Conservation (phyloP, 92 coral and sea anemone genomes). For the Actinostola sp. region DNA sequence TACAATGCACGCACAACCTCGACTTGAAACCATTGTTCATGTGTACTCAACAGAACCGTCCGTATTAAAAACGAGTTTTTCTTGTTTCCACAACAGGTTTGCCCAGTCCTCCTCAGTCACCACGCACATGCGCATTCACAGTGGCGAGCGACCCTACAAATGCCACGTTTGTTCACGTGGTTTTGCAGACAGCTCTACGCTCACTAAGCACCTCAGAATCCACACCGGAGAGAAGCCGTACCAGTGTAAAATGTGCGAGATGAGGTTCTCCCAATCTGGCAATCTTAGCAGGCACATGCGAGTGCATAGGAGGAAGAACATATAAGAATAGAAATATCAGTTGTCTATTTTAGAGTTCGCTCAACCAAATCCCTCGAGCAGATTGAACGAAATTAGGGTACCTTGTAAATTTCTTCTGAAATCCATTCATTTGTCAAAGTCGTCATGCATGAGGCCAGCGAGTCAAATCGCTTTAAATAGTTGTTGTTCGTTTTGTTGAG, state of each 20-base stretch:
- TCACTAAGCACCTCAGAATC: conserved; percentile 63
- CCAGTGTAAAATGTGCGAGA: conserved; percentile 52
- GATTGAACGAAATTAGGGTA: too few relatives aligned
- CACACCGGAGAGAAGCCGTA: conserved; percentile 69
- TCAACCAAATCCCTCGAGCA: too few relatives aligned
- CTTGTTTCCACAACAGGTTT: conserved; percentile 32
- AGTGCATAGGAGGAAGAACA: conserved; percentile 32
- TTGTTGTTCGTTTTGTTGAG: too few relatives aligned
- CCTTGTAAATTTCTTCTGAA: too few relatives aligned
- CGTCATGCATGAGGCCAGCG: too few relatives aligned
- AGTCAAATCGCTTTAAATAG: too few relatives aligned
- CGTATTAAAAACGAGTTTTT: background rate
- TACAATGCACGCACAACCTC: too few relatives aligned
- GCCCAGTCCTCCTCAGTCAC: conserved; percentile 74
- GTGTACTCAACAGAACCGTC: background rate
- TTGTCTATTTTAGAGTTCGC: too few relatives aligned
- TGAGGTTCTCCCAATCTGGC: conserved; percentile 67
- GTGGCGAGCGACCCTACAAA: conserved; percentile 65
- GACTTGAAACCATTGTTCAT: background rate
- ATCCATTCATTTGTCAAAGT: too few relatives aligned
- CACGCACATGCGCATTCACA: conserved; percentile 74
- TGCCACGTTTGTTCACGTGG: conserved; percentile 58
- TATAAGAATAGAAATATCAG: background rate
- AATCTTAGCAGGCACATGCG: conserved; percentile 58
- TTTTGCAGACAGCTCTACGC: conserved; percentile 73